Conservation (phyloP, 1,140 invertebrate genomes). For the Diplogasteroides magnus region DNA sequence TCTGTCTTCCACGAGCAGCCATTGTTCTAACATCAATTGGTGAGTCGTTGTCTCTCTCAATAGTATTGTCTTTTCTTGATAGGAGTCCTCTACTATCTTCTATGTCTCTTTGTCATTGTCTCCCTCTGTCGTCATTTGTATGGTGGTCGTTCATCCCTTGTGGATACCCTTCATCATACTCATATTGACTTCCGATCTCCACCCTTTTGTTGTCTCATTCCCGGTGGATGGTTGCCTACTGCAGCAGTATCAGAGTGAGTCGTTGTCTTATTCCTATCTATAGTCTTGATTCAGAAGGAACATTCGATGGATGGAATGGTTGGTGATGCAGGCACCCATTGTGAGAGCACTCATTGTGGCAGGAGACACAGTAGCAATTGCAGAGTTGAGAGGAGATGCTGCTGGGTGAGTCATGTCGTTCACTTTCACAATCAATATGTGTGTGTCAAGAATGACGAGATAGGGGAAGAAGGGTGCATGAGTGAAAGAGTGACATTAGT, state of each 20-base stretch:
- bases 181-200: conserved; percentile 31
- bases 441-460: too few relatives aligned
- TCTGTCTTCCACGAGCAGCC: conserved; percentile 18
- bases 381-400: conserved; percentile 28
- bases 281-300: conserved; percentile 21
- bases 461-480: too few relatives aligned
- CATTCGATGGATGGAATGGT: conserved; percentile 31
- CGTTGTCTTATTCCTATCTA: background rate
- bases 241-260: conserved; percentile 24
- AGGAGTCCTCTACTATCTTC: conserved; percentile 31
- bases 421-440: too few relatives aligned
- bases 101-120: conserved; percentile 35
- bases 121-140: conserved; percentile 33
- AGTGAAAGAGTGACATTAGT: too few relatives aligned
- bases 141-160: conserved; percentile 24
- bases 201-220: conserved; percentile 33
- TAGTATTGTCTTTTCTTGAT: background rate
- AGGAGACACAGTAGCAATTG: conserved; percentile 29
- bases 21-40: conserved; percentile 28
- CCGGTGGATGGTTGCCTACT: conserved; percentile 18
- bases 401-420: conserved; percentile 13
- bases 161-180: conserved; percentile 18
- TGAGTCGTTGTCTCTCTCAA: background rate
- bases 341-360: conserved; percentile 29
- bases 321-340: conserved; percentile 31